These are phyloP conservation scores for Pseudachorutes palmiensis DNA, from an alignment of 1,140 invertebrate species.

Conservation along the genomic window DNA sequence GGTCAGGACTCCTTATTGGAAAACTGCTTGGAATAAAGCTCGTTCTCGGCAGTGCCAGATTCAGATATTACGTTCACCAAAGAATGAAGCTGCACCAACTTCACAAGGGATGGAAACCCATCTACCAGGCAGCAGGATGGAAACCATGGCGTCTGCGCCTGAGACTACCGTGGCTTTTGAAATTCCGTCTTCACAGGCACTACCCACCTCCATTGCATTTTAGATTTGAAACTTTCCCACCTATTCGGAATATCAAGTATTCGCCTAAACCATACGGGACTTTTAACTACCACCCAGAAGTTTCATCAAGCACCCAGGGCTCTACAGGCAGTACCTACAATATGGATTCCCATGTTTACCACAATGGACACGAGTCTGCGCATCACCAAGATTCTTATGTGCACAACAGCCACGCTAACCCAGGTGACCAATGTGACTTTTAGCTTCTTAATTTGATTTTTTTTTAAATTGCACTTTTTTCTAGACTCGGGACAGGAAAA, in stretches of 20 bases:
- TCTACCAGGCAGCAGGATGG: neutral
- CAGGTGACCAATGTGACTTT: too few species aligned
- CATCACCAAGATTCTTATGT: too few species aligned
- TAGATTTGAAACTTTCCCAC: neutral
- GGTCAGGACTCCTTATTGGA: neutral
- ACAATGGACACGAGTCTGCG: too few species aligned
- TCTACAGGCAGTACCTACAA: too few species aligned
- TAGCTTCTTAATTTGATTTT: too few species aligned
- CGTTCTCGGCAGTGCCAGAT: neutral
- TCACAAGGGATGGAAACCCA: neutral
- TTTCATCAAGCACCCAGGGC: neutral
- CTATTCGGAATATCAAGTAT: neutral
- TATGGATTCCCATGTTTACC: too few species aligned
- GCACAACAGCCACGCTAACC: too few species aligned
- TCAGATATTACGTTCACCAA: neutral
- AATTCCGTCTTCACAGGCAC: neutral
- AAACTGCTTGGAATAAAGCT: neutral
- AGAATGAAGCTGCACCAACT: neutral
- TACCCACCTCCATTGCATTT: neutral
- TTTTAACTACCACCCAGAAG: neutral
- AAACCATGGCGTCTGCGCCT: neutral
- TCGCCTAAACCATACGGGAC: neutral
- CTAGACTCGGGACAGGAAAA: too few species aligned
- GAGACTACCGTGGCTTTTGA: neutral
- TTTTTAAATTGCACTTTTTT: too few species aligned